Evolutionary conservation across 2,888 invertebrate species (phyloP), one percentile per base, ranked within the genome.

Genomic region (Caenorhabditis zanzibari): DNA sequence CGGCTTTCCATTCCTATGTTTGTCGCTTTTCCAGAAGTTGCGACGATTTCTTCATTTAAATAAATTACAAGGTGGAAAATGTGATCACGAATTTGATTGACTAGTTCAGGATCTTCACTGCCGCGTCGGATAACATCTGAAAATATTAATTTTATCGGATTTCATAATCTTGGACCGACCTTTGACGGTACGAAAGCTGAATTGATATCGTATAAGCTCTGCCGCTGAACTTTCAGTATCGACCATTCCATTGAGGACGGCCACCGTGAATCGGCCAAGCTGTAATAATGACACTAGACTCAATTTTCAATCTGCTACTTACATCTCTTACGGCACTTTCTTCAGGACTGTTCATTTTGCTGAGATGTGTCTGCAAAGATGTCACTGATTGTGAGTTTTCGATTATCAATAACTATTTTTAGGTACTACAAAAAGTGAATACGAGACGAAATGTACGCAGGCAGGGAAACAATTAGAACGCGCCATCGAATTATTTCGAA

Each of bases 81-180:
- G 10, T 32, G 41, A 44, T 81, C 81, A 16, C 10, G 35, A 9
- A 81, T 63, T 47, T 81, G 69, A n/a, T 47, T 28, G 24, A 74
- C 54, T 26, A 80, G 47, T 3, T 69, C 69, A 14, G 63, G 19
- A 64, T 74, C 47, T 28, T 81, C 81, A 1, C 69, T 69, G 10
- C 56, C 81, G n/a, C 81, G 81, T 22, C 75, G 69, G 3, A 81
- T 54, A 16, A 81, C 81, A 64, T 75, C 81, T 80, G 59, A 12
- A 64, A 9, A n/a, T 24, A 1, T n/a, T n/a, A 63, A 54, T 54
- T 12, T 2, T 19, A 14, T 54, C 7, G 6, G 10, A 12, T 12
- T 38, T 2, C 6, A 12, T n/a, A n/a, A n/a, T 38, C 12, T 6
- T 12, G 38, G 10, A 6, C 38, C 2, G 12, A 66, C 75, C 75